phyloP scores from a whole-genome alignment of 2,888 invertebrate species.

The Sarcophaga caerulescens region DNA sequence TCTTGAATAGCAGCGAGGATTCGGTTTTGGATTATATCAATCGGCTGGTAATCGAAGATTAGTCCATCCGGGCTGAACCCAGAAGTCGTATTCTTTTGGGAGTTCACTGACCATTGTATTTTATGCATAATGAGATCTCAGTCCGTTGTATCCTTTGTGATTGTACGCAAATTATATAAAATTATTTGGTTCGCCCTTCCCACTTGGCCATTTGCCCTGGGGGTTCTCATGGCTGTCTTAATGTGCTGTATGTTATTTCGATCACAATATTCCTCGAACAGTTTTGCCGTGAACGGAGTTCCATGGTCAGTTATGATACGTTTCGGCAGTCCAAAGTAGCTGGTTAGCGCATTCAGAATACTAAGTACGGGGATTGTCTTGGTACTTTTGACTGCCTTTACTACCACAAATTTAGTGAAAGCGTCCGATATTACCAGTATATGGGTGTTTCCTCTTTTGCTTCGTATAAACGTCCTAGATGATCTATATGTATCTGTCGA shows the following conservation, averaged over 20 bases:
- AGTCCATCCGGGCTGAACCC: not conserved
- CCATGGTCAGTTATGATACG: constrained; percentile 50
- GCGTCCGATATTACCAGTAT: constrained; percentile 54
- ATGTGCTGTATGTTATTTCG: no score
- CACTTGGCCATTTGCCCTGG: no score
- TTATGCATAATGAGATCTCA: no score
- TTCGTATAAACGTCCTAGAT: constrained; percentile 47
- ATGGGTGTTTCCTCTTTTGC: constrained; percentile 37
- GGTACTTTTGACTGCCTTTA: constrained; percentile 62
- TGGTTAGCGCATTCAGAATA: constrained; percentile 32
- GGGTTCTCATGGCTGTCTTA: no score
- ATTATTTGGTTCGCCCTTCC: no score
- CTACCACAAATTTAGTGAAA: not conserved
- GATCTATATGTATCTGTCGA: constrained; percentile 38
- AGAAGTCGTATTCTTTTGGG: no score
- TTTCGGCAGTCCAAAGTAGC: no score
- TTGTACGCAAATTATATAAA: not conserved
- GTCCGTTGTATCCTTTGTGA: constrained; percentile 9
- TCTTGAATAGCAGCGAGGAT: not conserved
- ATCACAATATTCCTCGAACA: constrained; percentile 62
- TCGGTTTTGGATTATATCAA: no score
- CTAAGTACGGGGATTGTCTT: constrained; percentile 39
- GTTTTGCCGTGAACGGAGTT: constrained; percentile 62
- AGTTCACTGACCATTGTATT: no score
- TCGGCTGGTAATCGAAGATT: no score